Base-by-base conservation (phyloP, 1,140 invertebrate genomes). In the Drosophila pseudoobscura region DNA sequence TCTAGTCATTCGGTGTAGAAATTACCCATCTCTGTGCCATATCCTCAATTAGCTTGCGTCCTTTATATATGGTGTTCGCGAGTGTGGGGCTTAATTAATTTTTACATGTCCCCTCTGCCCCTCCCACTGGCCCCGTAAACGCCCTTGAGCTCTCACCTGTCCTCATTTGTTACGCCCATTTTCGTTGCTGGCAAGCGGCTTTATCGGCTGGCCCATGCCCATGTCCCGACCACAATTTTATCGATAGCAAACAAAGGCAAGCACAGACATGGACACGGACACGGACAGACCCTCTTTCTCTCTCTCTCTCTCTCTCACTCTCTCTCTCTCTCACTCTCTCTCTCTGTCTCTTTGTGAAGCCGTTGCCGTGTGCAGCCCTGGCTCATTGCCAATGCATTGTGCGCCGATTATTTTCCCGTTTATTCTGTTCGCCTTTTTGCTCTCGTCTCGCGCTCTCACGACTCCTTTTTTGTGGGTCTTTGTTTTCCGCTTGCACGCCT, bases 371-470 rank as follows among this genome's bases (percentile, higher is more conserved):
- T 51, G 47, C 17, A 54, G 5, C 22, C 45, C 76, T 90, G 87
- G 87, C 87, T 76, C 70, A 74, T 79, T 82, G 87, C 87, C 87
- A 90, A 90, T 90, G 75, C 87, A 90, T 88, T 90, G 82, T 90
- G 87, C 76, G 83, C 83, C 82, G 87, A 90, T 90, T 90, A 90
- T 90, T 90, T 79, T 83, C 76, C 82, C 87, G 82, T 90, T 87
- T 90, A 90, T 90, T 90, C 90, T 82, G 71, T 53, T 75, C 82
- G 65, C 69, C 31, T 70, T 89, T 77, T 65, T 73, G 71, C 59
- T 65, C 65, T 68, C 60, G 50, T 26, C 24, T 26, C 46, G 45
- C 44, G 47, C 22, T 17, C 15, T 29, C 35, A 13, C 35, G 11
- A 13, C 46, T 56, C 64, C 3, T 57, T 44, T 46, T 52, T 75